phyloP scores from a whole-genome alignment of 2,113 vertebrate species.

The Pardalotus punctatus region DNA sequence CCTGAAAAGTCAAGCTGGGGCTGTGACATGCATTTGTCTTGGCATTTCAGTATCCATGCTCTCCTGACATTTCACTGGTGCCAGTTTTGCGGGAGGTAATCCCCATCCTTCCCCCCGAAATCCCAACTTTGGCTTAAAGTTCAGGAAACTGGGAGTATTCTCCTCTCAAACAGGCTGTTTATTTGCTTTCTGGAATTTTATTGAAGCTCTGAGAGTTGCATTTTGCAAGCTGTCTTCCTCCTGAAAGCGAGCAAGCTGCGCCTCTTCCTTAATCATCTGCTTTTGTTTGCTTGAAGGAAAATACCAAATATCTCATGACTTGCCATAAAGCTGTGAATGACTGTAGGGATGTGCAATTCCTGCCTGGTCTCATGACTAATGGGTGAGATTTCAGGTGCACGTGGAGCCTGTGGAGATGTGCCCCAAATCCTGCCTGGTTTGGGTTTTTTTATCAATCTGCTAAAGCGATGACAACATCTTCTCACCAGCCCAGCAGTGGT shows the following conservation, averaged over 20 bases:
- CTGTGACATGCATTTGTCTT: background rate
- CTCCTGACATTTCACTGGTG: background rate
- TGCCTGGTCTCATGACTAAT: constrained; percentile 6
- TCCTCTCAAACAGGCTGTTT: constrained; percentile 28
- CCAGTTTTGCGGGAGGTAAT: constrained; percentile 11
- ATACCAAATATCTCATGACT: constrained; percentile 49
- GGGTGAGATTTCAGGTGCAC: constrained; percentile 18
- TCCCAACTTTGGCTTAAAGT: background rate
- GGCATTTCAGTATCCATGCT: background rate
- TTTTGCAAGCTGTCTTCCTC: constrained; percentile 54
- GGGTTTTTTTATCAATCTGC: background rate
- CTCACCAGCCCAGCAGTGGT: background rate
- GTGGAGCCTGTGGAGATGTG: background rate
- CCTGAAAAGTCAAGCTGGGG: background rate
- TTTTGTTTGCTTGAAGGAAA: constrained; percentile 56
- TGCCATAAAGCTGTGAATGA: background rate
- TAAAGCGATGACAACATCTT: rapidly evolving
- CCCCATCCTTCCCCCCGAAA: background rate
- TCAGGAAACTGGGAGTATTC: background rate
- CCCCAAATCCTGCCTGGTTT: background rate
- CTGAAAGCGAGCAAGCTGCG: constrained; percentile 37
- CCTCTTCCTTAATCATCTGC: constrained; percentile 57
- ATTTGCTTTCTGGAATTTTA: constrained; percentile 52
- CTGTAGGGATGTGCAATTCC: constrained; percentile 10
- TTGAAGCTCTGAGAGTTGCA: constrained; percentile 28